These are phyloP conservation scores for Seriola aureovittata DNA, from an alignment of 2,113 vertebrate genomes.

Conservation along the genomic window DNA sequence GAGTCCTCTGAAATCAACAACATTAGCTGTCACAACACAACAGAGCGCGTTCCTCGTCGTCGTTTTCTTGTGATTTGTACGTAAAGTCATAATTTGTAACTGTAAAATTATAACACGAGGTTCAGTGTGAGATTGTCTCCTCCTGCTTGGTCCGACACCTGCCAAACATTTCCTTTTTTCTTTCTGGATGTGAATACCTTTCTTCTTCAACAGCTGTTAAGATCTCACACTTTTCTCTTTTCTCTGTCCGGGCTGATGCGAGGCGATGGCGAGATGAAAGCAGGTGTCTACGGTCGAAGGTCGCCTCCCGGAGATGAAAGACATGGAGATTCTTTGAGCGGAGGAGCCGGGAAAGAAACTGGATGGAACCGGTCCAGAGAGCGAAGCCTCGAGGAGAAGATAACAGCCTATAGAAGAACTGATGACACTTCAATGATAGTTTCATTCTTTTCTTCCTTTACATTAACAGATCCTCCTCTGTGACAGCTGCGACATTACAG, in stretches of 20 bases:
- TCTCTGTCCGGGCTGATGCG: neutral
- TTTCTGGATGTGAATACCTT: neutral
- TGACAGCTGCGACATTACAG: too few relatives aligned
- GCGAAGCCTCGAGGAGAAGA: neutral
- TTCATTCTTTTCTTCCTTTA: neutral
- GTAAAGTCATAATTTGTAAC: neutral
- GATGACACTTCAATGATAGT: neutral
- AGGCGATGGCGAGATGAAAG: constrained; percentile 18
- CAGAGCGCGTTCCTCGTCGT: too few relatives aligned
- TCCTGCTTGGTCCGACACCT: neutral
- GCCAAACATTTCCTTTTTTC: neutral
- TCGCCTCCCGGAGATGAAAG: neutral
- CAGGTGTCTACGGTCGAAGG: neutral
- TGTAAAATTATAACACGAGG: too few relatives aligned
- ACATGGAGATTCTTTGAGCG: neutral
- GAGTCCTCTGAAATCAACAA: neutral
- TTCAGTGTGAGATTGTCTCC: neutral
- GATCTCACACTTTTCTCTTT: neutral
- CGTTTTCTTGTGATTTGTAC: neutral
- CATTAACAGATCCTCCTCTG: too few relatives aligned
- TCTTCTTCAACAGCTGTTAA: neutral
- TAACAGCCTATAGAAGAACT: too few relatives aligned
- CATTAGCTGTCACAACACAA: too few relatives aligned
- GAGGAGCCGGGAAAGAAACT: neutral
- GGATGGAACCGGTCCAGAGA: neutral